These are phyloP conservation scores for Bubalus kerabau DNA, from an alignment of 2,113 vertebrate species.

Conservation along the genomic window DNA sequence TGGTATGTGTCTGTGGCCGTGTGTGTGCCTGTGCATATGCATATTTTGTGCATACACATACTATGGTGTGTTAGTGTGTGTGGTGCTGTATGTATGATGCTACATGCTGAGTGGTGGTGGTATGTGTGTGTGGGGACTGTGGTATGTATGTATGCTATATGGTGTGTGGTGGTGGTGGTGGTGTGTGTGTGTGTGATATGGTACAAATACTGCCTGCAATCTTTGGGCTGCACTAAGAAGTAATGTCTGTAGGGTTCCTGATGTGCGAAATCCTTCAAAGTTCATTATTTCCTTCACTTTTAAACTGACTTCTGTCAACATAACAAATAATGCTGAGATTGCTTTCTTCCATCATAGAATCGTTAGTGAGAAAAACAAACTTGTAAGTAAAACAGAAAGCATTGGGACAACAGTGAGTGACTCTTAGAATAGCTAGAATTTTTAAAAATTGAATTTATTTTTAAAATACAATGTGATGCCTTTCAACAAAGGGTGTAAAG, in stretches of 20 bases:
- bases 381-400: not conserved
- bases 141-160: not conserved
- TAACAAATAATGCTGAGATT: not conserved
- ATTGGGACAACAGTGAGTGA: not conserved
- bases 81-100: not conserved
- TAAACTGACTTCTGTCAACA: not conserved
- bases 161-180: not conserved
- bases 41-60: not conserved
- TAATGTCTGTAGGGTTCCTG: not conserved
- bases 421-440: not conserved
- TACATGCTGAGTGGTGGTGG: not conserved
- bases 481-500: not conserved
- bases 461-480: not conserved
- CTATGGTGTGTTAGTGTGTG: not conserved
- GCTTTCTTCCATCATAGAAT: not conserved
- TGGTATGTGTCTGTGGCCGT: not conserved
- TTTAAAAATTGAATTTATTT: not conserved
- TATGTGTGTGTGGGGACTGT: not conserved
- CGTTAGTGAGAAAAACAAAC: not conserved
- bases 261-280: not conserved
- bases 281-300: not conserved
- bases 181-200: not conserved
- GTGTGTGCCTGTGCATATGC: not conserved
- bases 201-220: fast-evolving
- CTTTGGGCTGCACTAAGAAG: not conserved